Evolutionary conservation across 1,140 invertebrate species (phyloP), one percentile per base, ranked within the genome.

Genomic region (Zaprionus camerounensis): DNA sequence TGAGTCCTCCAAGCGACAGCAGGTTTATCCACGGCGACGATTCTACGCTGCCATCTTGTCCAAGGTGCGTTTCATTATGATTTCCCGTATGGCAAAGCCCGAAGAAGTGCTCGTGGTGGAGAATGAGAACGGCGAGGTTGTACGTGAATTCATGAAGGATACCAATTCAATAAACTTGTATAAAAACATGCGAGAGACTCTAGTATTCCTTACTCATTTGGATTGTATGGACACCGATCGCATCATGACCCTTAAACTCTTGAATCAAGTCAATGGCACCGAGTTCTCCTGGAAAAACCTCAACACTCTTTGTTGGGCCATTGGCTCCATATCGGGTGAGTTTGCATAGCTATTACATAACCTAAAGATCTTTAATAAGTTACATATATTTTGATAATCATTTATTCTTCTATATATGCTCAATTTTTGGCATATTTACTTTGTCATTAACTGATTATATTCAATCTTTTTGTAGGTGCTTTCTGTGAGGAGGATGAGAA

Each of bases 261-360:
- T 99, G 80, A 99, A 99, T 93, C 99, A 99, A 95, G 99, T 99
- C 13, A 99, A 99, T 94, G 99, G 99, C 13, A 95, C 95, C 17
- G 99, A 99, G 94, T 99, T 99, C 98, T 99, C 99, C 9, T 99
- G 99, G 99, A 99, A 99, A 94, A 99, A 99, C 94, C 94, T 99
- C 11, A 99, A 99, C 92, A 99, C 98, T 17, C 95, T 99, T 22
- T 99, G 99, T 92, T 99, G 99, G 99, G 99, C 99, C 17, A 99
- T 99, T 92, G 99, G 99, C 36, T 99, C 98, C 72, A 99, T 99
- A 92, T 99, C 98, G 80, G 99, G 99, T 84, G 61, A 79, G 78
- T 58, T 26, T 34, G 9, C 9, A 34, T 9, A 3, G 7, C 9
- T 31, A 11, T 31, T 31, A 31, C 0, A 31, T 31, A 11, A 31